These are phyloP conservation scores for Psococerastis gibbosa DNA, from an alignment of 2,888 invertebrate genomes.

Conservation along the genomic window DNA sequence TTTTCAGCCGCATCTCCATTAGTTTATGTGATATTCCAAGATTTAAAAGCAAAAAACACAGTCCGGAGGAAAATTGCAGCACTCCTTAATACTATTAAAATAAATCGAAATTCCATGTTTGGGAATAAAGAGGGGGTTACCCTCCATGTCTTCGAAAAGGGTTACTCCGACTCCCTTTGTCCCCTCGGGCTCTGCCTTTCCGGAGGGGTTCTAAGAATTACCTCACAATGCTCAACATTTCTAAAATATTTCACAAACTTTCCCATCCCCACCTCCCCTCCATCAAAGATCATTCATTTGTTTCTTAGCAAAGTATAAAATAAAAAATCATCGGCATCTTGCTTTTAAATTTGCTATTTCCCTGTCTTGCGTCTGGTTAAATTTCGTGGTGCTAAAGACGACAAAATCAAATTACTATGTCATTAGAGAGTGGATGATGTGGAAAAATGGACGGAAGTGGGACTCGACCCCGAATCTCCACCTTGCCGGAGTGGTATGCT, in stretches of 20 bases:
- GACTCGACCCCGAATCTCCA: no score
- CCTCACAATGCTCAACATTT: slow-evolving; percentile 8
- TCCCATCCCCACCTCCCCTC: neutral
- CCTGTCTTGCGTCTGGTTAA: no score
- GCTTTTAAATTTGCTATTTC: no score
- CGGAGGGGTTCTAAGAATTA: slow-evolving; percentile 6
- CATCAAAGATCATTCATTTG: neutral
- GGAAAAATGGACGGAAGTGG: no score
- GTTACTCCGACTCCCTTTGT: slow-evolving; percentile 7
- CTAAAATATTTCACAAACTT: slow-evolving; percentile 10
- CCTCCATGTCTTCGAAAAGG: slow-evolving; percentile 8
- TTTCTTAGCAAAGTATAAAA: neutral
- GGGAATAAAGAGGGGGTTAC: neutral
- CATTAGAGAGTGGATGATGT: no score
- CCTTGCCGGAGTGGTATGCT: no score
- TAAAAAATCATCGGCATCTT: no score
- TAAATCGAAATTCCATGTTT: slow-evolving; percentile 11
- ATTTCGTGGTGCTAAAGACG: no score
- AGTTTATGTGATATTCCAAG: no score
- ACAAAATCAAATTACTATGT: no score
- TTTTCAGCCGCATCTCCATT: no score
- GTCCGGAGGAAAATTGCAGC: neutral
- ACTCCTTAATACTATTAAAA: slow-evolving; percentile 9
- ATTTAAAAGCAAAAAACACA: no score
- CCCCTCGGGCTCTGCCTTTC: slow-evolving; percentile 5